Percentiles rank a stretch among this genome's conserved stretches.
phyloP scores from a whole-genome alignment of 1,140 invertebrate species.

The Plodia interpunctella region DNA sequence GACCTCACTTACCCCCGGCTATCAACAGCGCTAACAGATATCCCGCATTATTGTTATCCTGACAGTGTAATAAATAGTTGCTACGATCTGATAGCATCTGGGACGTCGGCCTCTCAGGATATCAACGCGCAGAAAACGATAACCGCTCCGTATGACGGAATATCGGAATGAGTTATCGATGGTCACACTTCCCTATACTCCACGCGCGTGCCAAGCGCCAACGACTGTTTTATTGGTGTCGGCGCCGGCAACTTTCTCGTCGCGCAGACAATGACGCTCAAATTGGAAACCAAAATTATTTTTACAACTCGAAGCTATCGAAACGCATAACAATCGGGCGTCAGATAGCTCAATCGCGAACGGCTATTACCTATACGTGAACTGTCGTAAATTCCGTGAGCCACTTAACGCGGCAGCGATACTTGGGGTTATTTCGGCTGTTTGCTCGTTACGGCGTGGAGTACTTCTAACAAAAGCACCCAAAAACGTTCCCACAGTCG shows the following conservation, averaged over 20 bases:
- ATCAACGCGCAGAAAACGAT: constrained; percentile 47
- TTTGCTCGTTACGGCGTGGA: constrained; percentile 64
- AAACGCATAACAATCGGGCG: constrained; percentile 39
- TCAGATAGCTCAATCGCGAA: constrained; percentile 42
- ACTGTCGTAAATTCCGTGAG: constrained; percentile 59
- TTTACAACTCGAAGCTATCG: constrained; percentile 50
- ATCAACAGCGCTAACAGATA: constrained; percentile 53
- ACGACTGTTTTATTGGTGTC: constrained; percentile 67
- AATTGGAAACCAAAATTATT: constrained; percentile 70
- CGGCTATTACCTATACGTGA: constrained; percentile 46
- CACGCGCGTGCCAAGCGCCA: constrained; percentile 44
- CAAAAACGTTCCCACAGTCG: constrained; percentile 73
- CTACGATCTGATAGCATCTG: constrained; percentile 49
- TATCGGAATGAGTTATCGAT: constrained; percentile 45
- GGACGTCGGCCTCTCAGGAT: constrained; percentile 31
- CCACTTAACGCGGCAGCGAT: constrained; percentile 67
- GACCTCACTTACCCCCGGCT: constrained; percentile 33
- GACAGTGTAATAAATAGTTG: constrained; percentile 62
- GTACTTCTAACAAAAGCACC: constrained; percentile 68
- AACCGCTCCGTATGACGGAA: constrained; percentile 39
- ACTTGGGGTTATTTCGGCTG: constrained; percentile 57
- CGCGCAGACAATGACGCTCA: constrained; percentile 65
- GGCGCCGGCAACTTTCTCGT: constrained; percentile 72
- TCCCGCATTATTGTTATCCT: constrained; percentile 61
- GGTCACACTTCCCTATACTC: constrained; percentile 24